Evolutionary conservation across 2,888 invertebrate species (phyloP), one percentile per base, ranked within the genome.

Genomic region (Neoscelio sp.): DNA sequence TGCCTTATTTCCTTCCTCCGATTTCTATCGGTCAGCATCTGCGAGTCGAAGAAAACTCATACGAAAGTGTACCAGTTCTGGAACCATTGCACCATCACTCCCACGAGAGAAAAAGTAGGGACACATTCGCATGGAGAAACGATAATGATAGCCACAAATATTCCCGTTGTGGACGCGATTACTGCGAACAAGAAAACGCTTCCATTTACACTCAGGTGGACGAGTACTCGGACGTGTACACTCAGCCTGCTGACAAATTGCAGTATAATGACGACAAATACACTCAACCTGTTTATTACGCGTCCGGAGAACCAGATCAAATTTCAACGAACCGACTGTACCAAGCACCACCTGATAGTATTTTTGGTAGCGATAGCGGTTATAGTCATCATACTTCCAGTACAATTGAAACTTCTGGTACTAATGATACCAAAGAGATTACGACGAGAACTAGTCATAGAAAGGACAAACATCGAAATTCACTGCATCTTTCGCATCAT

Each of bases 361-460:
- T 95, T 2, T 95, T 96, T 82, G 96, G 96, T 23, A 96, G 96
- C 5, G 96, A 96, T 90, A 96, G 96, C 44, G 96, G 96, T 6
- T 96, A 96, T 90, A 96, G 96, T 89, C 96, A 96, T 90, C 94
- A 95, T 86, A 95, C 95, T 2, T 94, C 94, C 79, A 94, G 94
- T 0, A 93, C 94, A 0, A 91, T 93, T 56, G 93, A 92, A 2
- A 92, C 92, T 1, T 93, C 92, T 7, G 85, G 88, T 12, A 88
- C 87, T 1, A 85, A 84, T 40, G 83, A 86, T 15, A 82, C 83
- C 4, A 84, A 88, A 18, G 86, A 88, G 50, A 88, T 85, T 54
- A 86, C 82, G 44, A 85, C 84, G 30, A 84, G 86, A 54, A 86
- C 87, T 60, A 87, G 86, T 64, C 87, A 87, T 73, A 84, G 89